Evolutionary conservation across 1,140 invertebrate genomes (phyloP).

Genomic region (Aphelenchoides besseyi): DNA sequence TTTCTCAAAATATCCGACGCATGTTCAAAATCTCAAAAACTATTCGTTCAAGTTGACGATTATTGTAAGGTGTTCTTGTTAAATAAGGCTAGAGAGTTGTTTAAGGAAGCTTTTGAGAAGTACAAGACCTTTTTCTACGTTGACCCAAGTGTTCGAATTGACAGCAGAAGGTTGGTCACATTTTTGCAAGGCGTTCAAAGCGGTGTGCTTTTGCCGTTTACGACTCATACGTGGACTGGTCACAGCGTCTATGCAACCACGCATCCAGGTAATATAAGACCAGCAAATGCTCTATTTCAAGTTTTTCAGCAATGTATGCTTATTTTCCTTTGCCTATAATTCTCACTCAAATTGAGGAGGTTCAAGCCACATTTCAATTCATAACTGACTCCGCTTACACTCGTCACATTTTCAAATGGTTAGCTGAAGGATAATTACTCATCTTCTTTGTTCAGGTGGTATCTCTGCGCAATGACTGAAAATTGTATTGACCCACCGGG

Average conservation of each 20-base stretch:
- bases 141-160: constrained; percentile 3
- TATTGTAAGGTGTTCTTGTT: background rate
- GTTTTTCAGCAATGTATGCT: background rate
- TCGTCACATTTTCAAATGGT: background rate
- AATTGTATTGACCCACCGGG: background rate
- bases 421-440: background rate
- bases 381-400: background rate
- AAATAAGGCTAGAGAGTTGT: background rate
- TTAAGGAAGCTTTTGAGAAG: background rate
- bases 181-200: no score
- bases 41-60: no score
- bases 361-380: background rate
- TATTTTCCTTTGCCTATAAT: background rate
- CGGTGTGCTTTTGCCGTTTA: no score
- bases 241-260: no score
- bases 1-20: background rate
- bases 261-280: no score
- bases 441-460: background rate
- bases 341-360: background rate
- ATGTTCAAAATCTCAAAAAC: background rate
- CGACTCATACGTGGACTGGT: no score
- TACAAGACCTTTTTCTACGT: constrained; percentile 8
- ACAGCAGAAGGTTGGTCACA: no score
- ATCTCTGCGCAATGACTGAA: background rate
- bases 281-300: no score